Evolutionary conservation across 2,113 vertebrate genomes (phyloP).

Genomic region (Mormyrus lacerda): DNA sequence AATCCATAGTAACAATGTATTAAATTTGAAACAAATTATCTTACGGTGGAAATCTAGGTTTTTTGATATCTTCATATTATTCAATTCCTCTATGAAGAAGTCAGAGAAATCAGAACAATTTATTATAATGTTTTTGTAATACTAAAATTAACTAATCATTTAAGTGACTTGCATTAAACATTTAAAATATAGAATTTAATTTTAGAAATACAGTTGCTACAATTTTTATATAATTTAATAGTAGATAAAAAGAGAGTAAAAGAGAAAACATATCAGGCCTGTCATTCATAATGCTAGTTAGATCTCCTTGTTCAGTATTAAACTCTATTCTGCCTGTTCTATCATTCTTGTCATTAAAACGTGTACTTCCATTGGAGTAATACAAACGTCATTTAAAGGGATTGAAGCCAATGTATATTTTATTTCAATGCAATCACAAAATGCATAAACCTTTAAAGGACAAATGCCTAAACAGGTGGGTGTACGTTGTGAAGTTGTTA

Average conservation of each 20-base stretch:
- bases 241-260: neutral
- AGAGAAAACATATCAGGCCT: neutral
- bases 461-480: neutral
- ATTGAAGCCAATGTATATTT: neutral
- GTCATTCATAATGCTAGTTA: neutral
- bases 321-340: neutral
- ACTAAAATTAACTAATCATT: neutral
- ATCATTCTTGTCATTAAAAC: neutral
- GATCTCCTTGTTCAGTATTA: neutral
- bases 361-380: neutral
- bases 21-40: slow-evolving; percentile 43
- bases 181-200: neutral
- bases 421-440: neutral
- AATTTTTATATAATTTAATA: neutral
- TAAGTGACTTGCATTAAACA: neutral
- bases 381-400: neutral
- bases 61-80: slow-evolving; percentile 43
- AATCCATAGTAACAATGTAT: neutral
- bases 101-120: neutral
- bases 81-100: slow-evolving; percentile 33
- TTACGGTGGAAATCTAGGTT: slow-evolving; percentile 21
- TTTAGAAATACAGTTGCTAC: neutral
- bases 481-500: neutral
- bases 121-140: neutral
- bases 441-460: neutral